Evolutionary conservation across 2,888 invertebrate species (phyloP), one percentile per base, ranked within the genome.

Genomic region (Bombylius major): DNA sequence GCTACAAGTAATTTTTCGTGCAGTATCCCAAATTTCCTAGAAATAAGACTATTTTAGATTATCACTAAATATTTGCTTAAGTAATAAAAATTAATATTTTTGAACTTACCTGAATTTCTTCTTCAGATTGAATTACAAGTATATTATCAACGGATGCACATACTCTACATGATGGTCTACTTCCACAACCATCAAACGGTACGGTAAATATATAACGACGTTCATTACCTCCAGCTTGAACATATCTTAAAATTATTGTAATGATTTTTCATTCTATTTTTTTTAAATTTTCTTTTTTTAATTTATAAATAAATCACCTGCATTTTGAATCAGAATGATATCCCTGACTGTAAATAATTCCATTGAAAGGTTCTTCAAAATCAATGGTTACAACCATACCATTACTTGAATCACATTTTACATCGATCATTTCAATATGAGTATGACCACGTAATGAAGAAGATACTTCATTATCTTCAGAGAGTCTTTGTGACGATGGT

Each of bases 291-390:
- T n/a, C n/a, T 5, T 36, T 36, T 44, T 44, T 12, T 44, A 3
- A 44, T 12, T 44, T 12, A n/a, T 11, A 44, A 36, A 4, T 3
- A 5, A 63, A 78, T 78, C 68, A 83, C 83, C 81, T 79, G 80
- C 86, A 86, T 62, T 79, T 80, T 13, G 82, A 79, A 67, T 85
- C 82, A 60, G 77, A 79, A 65, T 80, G 78, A 62, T 79, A 78
- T 13, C 84, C 84, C 67, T 86, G 84, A 67, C 84, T 85, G 75
- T 84, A 86, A 56, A 86, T 80, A 42, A 85, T 77, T 13, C 86
- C 86, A 63, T 82, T 79, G 63, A 81, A 86, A 0, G 80, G 75
- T 58, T 80, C 78, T 9, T 79, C 73, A 65, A 85, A 86, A 50
- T 83, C 80, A 1, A 86, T 77, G 2, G 77, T 79, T 1, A 86